These are phyloP conservation scores for Excalfactoria chinensis DNA, from an alignment of 2,113 vertebrate genomes.

Conservation along the genomic window DNA sequence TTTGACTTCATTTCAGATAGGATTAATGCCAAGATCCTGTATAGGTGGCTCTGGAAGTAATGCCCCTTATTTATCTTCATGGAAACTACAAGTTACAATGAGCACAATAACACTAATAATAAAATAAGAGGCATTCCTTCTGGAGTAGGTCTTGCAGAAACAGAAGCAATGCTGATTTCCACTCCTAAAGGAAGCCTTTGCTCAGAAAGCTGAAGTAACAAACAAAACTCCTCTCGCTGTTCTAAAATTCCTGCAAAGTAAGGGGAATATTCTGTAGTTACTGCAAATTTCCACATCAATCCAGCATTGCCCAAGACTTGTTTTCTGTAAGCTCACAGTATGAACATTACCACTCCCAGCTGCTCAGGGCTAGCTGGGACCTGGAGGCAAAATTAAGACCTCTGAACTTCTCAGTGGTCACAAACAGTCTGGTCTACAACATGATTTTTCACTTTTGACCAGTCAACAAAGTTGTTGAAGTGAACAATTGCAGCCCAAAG, in stretches of 20 bases:
- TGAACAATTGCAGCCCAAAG: not conserved
- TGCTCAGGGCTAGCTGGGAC: not conserved
- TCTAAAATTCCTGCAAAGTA: not conserved
- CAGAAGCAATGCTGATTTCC: not conserved
- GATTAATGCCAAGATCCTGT: not conserved
- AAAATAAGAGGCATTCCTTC: too few species aligned
- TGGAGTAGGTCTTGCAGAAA: too few species aligned
- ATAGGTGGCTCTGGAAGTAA: too few species aligned
- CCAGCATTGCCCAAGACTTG: not conserved
- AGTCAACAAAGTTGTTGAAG: not conserved
- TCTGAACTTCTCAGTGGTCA: not conserved
- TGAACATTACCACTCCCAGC: not conserved
- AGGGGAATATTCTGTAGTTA: not conserved
- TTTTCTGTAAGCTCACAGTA: not conserved
- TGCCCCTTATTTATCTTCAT: too few species aligned
- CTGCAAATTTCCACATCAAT: not conserved
- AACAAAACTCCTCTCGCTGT: not conserved
- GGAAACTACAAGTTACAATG: too few species aligned
- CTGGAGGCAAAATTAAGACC: not conserved
- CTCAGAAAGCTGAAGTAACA: not conserved
- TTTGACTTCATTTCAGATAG: not conserved
- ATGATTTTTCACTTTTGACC: not conserved
- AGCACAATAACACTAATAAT: too few species aligned
- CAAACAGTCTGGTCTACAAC: not conserved
- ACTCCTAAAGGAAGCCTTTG: not conserved